A percentile compares a stretch with the other conserved stretches of the same genome.
phyloP scores from a whole-genome alignment of 2,797 vertebrate species.

The Artibeus lituratus region DNA sequence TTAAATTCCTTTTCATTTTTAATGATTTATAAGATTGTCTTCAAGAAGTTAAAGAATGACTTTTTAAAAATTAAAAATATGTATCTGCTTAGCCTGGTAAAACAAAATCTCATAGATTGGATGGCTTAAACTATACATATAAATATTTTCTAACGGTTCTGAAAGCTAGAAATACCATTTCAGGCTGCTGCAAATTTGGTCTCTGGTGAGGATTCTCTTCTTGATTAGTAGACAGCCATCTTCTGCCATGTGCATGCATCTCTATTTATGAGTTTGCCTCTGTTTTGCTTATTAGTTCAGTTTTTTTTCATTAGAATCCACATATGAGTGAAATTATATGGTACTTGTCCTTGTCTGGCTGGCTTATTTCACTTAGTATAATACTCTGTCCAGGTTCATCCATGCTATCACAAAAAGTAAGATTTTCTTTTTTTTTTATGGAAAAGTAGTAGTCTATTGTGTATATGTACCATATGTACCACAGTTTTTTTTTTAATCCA shows the following conservation, averaged over 20 bases:
- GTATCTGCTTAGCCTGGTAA: background rate
- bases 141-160: background rate
- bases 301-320: background rate
- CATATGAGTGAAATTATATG: background rate
- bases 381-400: background rate
- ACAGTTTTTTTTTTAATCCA: too few relatives aligned
- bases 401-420: background rate
- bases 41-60: background rate
- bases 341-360: background rate
- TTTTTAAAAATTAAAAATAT: background rate
- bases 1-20: background rate
- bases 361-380: background rate
- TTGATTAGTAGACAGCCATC: background rate
- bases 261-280: background rate
- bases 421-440: background rate
- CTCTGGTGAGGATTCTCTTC: background rate
- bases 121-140: background rate
- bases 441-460: background rate
- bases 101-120: background rate
- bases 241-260: too few relatives aligned
- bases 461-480: background rate
- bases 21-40: background rate
- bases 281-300: background rate
- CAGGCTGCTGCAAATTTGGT: background rate
- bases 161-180: too few relatives aligned